Conservation (phyloP, 2,113 vertebrate genomes). For the Cisticola juncidis region DNA sequence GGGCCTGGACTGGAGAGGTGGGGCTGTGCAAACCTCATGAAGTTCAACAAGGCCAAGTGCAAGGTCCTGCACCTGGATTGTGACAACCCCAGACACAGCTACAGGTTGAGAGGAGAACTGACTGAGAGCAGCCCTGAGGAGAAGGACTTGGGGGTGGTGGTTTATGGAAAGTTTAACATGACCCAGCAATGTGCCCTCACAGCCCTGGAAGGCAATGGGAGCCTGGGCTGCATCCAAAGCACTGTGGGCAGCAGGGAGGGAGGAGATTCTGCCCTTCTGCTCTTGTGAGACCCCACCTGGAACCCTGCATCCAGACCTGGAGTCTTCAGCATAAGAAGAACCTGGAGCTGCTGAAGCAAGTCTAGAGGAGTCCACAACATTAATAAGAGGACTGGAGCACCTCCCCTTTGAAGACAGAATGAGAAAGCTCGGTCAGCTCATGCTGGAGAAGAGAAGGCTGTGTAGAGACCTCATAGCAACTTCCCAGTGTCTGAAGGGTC, state of each 20-base stretch:
- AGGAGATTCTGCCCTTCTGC: neutral
- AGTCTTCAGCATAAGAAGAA: neutral
- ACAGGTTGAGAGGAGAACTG: neutral
- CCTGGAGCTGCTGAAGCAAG: neutral
- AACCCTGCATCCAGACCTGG: neutral
- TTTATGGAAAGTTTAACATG: neutral
- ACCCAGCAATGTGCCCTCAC: neutral
- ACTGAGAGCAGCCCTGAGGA: neutral
- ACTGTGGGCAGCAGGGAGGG: fast-evolving
- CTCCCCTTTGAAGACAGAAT: neutral
- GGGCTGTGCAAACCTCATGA: neutral
- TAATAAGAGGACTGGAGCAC: neutral
- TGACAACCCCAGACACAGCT: neutral
- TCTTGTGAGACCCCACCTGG: neutral
- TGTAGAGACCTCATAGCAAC: neutral
- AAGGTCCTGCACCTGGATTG: neutral
- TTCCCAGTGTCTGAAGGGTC: neutral
- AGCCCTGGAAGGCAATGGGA: neutral
- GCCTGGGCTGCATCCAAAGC: neutral
- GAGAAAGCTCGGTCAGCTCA: neutral
- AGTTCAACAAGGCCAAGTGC: neutral
- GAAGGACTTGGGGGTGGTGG: neutral
- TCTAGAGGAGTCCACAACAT: neutral
- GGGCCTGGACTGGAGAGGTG: neutral
- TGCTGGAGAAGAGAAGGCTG: neutral